Evolutionary conservation across 2,797 vertebrate species (phyloP).

Genomic region (Galaxias olidus): DNA sequence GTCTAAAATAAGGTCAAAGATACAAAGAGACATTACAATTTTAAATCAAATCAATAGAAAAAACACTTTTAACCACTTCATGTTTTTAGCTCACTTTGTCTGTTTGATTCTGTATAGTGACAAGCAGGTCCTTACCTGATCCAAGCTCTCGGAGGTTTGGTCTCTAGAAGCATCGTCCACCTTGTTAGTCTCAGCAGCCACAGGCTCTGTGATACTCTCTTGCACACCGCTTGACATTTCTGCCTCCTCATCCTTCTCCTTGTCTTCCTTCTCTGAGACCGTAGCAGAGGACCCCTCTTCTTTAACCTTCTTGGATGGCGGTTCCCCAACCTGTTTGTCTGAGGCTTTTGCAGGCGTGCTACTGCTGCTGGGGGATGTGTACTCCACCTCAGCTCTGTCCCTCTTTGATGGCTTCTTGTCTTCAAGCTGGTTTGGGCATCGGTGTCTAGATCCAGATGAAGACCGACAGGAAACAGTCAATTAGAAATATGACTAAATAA

Average conservation of each 20-base stretch:
- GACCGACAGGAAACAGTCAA: too few species aligned
- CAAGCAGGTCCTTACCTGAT: constrained; percentile 38
- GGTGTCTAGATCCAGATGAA: constrained; percentile 31
- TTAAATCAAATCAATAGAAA: too few species aligned
- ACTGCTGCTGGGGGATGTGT: constrained; percentile 19
- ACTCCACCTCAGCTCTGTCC: constrained; percentile 34
- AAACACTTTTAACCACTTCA: too few species aligned
- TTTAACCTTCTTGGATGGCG: constrained; percentile 63
- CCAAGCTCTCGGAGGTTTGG: constrained; percentile 44
- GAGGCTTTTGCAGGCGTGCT: constrained; percentile 25
- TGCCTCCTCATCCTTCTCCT: constrained; percentile 56
- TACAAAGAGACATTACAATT: too few species aligned
- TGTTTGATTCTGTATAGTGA: too few species aligned
- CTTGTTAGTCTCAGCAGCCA: constrained; percentile 42
- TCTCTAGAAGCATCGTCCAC: neutral
- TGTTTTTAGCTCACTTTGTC: too few species aligned
- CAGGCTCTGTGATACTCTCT: constrained; percentile 34
- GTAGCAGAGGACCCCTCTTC: constrained; percentile 38
- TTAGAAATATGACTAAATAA: too few species aligned
- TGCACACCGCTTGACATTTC: constrained; percentile 46
- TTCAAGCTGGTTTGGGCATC: constrained; percentile 39
- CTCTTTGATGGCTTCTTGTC: constrained; percentile 51
- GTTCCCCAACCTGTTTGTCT: constrained; percentile 55
- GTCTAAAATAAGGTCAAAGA: constrained; percentile 47
- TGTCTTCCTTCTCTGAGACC: constrained; percentile 62